Evolutionary conservation across 2,113 vertebrate genomes (phyloP), one percentile per base, ranked within the genome.

Genomic region (Poecile atricapillus): DNA sequence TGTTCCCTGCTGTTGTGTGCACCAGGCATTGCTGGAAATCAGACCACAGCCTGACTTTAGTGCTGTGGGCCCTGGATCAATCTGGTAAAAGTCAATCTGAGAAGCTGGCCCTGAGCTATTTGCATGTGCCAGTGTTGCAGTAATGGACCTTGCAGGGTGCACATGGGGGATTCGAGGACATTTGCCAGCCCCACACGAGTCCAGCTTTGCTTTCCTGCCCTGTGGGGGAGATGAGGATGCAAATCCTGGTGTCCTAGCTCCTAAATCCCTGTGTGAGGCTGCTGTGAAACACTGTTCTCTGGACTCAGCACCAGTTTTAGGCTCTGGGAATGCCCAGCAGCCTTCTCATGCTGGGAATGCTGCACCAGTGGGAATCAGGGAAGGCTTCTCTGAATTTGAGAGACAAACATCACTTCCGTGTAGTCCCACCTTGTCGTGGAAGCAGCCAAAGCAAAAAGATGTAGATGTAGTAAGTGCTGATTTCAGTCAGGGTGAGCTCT

Each of bases 81-180:
- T 87, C 63, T 58, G 15, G 27, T 46, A 44, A 55, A 84, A 89
- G 86, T 75, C 9, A 0, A 20, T 92, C 30, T 64, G 55, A 78
- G 77, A 63, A 59, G n/a, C 59, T 3, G 19, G 55, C 77, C 91
- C 44, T 22, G 47, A 43, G 74, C 31, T 58, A 50, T 87, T 85
- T 85, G 46, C 8, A 4, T 50, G 55, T 52, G 75, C 50, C 86
- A 83, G 81, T 7, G 13, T 67, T 88, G 55, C 59, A 24, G 8
- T 62, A 69, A 86, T 83, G 4, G 21, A 88, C 56, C 15, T 83
- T 65, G 65, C 71, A 30, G 64, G 63, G 43, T 58, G 59, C 59
- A 11, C 27, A 1, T 10, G 30, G 33, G 41, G 50, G 31, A 19
- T 53, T 22, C 0, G 0, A 6, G 5, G 53, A 30, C 4, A 0